Base-by-base conservation (phyloP, 2,113 vertebrate species). In the Ciconia boyciana region DNA sequence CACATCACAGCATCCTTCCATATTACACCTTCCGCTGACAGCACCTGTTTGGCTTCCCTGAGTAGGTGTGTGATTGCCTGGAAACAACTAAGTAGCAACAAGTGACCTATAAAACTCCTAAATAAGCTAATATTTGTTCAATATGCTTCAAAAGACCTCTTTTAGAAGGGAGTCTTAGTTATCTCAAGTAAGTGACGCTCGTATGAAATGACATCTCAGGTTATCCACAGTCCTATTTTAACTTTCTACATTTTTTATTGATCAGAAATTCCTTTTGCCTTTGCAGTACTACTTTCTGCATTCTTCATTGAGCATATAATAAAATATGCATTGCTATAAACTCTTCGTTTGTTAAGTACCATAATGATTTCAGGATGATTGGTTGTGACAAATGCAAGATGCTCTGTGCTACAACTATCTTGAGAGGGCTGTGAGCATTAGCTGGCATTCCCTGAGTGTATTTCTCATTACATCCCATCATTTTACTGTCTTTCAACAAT, bases 311-410 rank as follows among this genome's bases (percentile, higher is more conserved):
- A 91, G 22, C 39, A 41, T 60, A 44, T 21, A 68, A 78, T 43
- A 90, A 93, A 83, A 83, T 28, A 90, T 8, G 13, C 46, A 79
- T 46, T 44, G 18, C 31, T 86, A 69, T 86, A 85, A 91, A 90
- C 43, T 52, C 71, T 87, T 60, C 3, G 0, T 79, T 94, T 87
- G 41, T 76, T 95, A 95, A 95, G 54, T 31, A 85, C 31, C n/a
- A 60, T 81, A 57, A 95, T 44, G 79, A 93, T 96, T 86, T 96
- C 68, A 88, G 84, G 71, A 90, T 94, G 93, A 95, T 77, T 94
- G 39, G 62, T 85, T 91, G 62, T 86, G 89, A 95, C 91, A 96
- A 95, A 96, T 62, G 70, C 78, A 96, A 95, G 84, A 96, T 81
- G 81, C 46, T 93, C 39, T 71, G 44, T 86, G 87, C 60, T 90